Percentiles rank a stretch among this genome's conserved stretches.
Evolutionary conservation across 1,140 invertebrate species (phyloP).

Genomic region (Aphis craccivora): DNA sequence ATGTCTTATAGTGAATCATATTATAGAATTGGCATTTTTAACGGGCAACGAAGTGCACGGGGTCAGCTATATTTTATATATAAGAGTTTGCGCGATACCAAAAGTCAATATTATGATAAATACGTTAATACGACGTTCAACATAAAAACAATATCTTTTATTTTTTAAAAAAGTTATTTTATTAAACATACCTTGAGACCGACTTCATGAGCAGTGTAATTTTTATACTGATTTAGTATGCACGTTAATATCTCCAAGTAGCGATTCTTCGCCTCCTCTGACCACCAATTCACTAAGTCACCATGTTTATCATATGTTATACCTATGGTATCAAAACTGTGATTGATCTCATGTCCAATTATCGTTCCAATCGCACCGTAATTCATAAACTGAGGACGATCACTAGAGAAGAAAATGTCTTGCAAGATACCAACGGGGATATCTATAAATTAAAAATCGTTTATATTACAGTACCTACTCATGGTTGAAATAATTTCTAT

Average conservation of each 20-base stretch:
- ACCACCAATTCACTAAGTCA: slow-evolving; percentile 74
- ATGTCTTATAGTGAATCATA: no score
- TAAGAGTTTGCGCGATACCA: no score
- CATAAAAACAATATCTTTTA: neutral
- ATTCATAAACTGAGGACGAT: slow-evolving; percentile 77
- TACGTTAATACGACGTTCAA: no score
- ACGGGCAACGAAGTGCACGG: no score
- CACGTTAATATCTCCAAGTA: slow-evolving; percentile 71
- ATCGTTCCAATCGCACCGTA: slow-evolving; percentile 88
- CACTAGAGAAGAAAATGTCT: slow-evolving; percentile 74
- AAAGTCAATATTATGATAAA: no score
- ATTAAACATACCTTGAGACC: slow-evolving; percentile 67
- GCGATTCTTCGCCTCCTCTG: slow-evolving; percentile 67
- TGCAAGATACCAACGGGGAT: slow-evolving; percentile 81
- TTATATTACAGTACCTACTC: neutral
- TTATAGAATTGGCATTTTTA: no score
- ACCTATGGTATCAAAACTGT: slow-evolving; percentile 76
- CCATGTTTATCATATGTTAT: slow-evolving; percentile 74
- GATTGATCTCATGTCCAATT: slow-evolving; percentile 93
- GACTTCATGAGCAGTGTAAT: slow-evolving; percentile 70
- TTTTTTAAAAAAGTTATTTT: neutral
- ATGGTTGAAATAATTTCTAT: no score
- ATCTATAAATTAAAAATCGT: slow-evolving; percentile 64
- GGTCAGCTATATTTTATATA: no score
- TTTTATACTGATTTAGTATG: slow-evolving; percentile 76